These are phyloP conservation scores for Mylabris sibirica DNA, from an alignment of 2,888 invertebrate genomes.

Conservation along the genomic window DNA sequence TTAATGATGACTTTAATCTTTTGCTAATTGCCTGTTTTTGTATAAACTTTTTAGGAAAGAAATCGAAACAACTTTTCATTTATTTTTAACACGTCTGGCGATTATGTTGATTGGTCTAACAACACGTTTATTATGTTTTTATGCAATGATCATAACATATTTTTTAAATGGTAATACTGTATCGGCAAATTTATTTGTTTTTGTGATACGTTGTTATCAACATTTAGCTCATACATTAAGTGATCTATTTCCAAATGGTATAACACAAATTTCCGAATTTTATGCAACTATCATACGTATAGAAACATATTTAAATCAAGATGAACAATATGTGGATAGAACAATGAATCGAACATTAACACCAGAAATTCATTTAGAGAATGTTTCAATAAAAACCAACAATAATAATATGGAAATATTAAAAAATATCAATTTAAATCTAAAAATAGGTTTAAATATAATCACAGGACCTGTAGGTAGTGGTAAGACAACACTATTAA, in stretches of 20 bases:
- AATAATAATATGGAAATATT: conserved; percentile 50
- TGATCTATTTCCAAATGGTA: conserved; percentile 24
- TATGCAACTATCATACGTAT: conserved; percentile 27
- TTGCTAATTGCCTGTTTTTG: no score
- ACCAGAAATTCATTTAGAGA: conserved; percentile 23
- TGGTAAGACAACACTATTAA: conserved; percentile 63
- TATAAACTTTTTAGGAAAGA: background rate
- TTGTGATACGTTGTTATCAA: conserved; percentile 23
- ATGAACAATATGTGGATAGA: conserved; percentile 15
- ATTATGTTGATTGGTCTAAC: conserved; percentile 21
- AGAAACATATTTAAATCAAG: conserved; percentile 20
- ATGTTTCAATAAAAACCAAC: conserved; percentile 22
- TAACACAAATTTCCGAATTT: conserved; percentile 28
- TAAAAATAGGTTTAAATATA: conserved; percentile 59
- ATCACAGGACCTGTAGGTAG: conserved; percentile 70
- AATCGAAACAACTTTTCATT: background rate
- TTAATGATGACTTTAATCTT: no score
- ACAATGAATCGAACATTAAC: background rate
- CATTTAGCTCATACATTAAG: conserved; percentile 16
- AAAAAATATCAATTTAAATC: conserved; percentile 56
- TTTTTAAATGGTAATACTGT: conserved; percentile 19
- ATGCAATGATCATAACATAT: conserved; percentile 19
- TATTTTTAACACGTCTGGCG: background rate
- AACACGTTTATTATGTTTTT: conserved; percentile 23
- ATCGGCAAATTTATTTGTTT: conserved; percentile 29